Evolutionary conservation across 2,888 invertebrate species (phyloP), one percentile per base, ranked within the genome.

Genomic region (Timandra comae): DNA sequence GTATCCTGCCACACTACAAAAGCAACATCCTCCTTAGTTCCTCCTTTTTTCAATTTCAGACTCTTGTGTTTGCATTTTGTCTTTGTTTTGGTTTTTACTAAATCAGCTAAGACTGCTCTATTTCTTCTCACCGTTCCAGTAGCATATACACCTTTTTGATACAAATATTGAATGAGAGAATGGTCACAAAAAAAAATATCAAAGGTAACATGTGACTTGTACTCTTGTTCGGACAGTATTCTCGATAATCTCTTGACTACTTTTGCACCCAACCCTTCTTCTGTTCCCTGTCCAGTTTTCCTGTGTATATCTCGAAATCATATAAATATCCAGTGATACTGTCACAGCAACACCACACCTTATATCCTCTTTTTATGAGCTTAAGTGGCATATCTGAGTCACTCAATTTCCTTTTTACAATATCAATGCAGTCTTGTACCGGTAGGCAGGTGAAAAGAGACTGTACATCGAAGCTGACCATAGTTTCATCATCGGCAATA

Each of bases 1-100:
- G 44, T 58, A 33, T 59, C 56, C 35, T 52, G 41, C 56, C 55
- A 58, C 20, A 49, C 35, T 6, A 32, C 20, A 37, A 53, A 52
- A 27, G 49, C 49, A 20, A 52, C 55, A 35, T 47, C 27, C 8
- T 32, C 20, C 23, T 52, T 54, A 1, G 29, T 33, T 44, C 53
- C 50, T 53, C 48, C 53, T 32, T 55, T 52, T 34, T 29, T 5
- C 16, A 16, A 16, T 10, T 25, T 25, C 24, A 25, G 10, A 33
- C 29, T 33, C 43, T 21, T 42, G 3, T 3, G 3, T n/a, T n/a
- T n/a, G n/a, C n/a, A n/a, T n/a, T n/a, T n/a, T n/a, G n/a, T n/a
- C n/a, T n/a, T n/a, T n/a, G n/a, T n/a, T n/a, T n/a, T n/a, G 44
- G 23, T 41, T 30, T 7, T 39, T 35, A 9, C 26, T 29, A 25